A percentile compares a stretch with the other conserved stretches of the same genome.
phyloP scores from a whole-genome alignment of 1,140 invertebrate species.

The Drosophila sturtevanti region DNA sequence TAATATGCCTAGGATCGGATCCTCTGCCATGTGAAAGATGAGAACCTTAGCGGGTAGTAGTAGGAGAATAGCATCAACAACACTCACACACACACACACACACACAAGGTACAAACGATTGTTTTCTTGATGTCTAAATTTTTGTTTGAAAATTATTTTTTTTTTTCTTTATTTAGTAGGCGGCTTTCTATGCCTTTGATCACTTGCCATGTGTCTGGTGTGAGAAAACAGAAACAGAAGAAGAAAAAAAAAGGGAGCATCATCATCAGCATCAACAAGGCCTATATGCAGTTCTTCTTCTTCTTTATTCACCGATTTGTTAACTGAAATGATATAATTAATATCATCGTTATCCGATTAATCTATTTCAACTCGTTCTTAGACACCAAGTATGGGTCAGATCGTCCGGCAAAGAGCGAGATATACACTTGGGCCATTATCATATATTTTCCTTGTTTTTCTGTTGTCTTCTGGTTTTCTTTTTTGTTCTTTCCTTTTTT shows the following conservation, averaged over 20 bases:
- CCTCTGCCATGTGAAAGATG: constrained; percentile 67
- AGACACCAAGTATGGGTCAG: constrained; percentile 15
- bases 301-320: constrained; percentile 65
- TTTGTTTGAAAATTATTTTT: constrained; percentile 24
- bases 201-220: constrained; percentile 60
- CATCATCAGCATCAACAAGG: constrained; percentile 67
- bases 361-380: constrained; percentile 26
- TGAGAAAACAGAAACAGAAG: constrained; percentile 51
- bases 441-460: constrained; percentile 67
- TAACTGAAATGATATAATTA: constrained; percentile 77
- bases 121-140: constrained; percentile 70
- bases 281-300: constrained; percentile 34
- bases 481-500: constrained; percentile 33
- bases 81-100: too few species aligned
- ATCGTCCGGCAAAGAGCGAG: constrained; percentile 9
- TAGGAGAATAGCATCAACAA: too few species aligned
- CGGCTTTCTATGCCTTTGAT: constrained; percentile 65
- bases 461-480: constrained; percentile 52
- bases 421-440: constrained; percentile 69
- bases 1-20: constrained; percentile 60
- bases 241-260: constrained; percentile 76
- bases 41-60: constrained; percentile 57
- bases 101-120: constrained; percentile 45
- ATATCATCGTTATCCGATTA: constrained; percentile 76
- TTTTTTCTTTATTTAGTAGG: constrained; percentile 42